Conservation (phyloP, 2,888 invertebrate genomes). For the Cantharis rufa region DNA sequence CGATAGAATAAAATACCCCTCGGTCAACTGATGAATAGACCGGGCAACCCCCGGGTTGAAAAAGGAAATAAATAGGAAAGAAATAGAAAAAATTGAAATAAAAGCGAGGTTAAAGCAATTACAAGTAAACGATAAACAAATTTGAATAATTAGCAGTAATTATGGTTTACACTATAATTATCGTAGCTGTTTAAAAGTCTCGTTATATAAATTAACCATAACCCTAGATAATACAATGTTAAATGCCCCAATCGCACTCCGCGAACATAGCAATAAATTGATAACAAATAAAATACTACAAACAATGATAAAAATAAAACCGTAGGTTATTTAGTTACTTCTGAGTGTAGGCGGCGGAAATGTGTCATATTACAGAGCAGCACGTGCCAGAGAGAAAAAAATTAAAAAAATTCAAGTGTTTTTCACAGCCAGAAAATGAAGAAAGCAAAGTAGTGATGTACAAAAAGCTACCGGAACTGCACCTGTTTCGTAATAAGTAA, state of each 20-base stretch:
- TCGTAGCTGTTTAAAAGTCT: background rate
- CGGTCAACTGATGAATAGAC: background rate
- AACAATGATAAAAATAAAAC: background rate
- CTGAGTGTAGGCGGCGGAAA: constrained; percentile 29
- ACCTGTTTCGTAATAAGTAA: constrained; percentile 1
- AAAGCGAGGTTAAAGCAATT: background rate
- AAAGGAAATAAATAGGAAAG: background rate
- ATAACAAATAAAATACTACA: background rate
- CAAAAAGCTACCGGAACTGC: constrained; percentile 7
- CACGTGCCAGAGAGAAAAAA: constrained; percentile 27
- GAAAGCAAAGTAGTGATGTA: background rate
- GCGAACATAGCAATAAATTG: background rate
- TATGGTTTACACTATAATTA: background rate
- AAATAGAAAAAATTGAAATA: background rate
- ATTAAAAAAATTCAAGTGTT: background rate
- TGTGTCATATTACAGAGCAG: constrained; percentile 25
- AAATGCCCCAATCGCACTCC: background rate
- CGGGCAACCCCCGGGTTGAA: background rate
- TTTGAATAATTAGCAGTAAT: background rate
- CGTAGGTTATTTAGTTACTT: background rate
- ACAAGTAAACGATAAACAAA: background rate
- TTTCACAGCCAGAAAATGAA: background rate
- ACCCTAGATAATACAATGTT: background rate
- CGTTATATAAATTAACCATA: background rate
- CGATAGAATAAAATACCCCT: background rate